Conservation (phyloP, 2,113 vertebrate species). For the Thryonomys swinderianus region DNA sequence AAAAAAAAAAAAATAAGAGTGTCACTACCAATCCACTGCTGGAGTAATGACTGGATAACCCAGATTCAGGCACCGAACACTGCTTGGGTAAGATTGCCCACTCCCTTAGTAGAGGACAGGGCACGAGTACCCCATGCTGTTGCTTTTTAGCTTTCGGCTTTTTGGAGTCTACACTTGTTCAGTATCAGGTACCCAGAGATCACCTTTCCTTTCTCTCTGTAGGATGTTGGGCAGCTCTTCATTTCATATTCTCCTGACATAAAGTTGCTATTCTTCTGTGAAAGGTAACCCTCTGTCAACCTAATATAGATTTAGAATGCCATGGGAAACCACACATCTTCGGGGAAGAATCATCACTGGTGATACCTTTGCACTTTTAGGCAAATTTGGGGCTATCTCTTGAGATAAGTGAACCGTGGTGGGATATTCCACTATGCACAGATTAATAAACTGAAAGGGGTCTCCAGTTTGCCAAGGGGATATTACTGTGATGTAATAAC, state of each 20-base stretch:
- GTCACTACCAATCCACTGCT: neutral
- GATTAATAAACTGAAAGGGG: neutral
- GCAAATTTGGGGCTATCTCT: neutral
- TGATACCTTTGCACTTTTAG: neutral
- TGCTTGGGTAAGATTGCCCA: neutral
- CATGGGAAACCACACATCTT: neutral
- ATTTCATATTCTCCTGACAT: neutral
- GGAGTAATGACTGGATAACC: neutral
- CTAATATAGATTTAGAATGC: neutral
- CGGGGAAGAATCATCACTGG: neutral
- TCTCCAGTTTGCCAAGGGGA: neutral
- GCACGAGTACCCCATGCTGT: neutral
- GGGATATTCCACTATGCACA: neutral
- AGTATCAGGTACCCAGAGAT: neutral
- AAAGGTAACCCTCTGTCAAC: neutral
- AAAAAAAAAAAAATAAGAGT: no score
- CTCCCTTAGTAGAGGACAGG: neutral
- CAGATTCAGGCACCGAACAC: neutral
- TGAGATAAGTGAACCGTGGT: neutral
- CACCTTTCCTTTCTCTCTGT: neutral
- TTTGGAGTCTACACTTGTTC: neutral
- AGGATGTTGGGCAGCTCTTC: neutral
- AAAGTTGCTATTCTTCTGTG: neutral
- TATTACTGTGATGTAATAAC: conserved; percentile 14
- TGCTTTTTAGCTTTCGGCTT: neutral